These are phyloP conservation scores for Heliothis subflexa DNA, from an alignment of 1,140 invertebrate species.

Conservation along the genomic window DNA sequence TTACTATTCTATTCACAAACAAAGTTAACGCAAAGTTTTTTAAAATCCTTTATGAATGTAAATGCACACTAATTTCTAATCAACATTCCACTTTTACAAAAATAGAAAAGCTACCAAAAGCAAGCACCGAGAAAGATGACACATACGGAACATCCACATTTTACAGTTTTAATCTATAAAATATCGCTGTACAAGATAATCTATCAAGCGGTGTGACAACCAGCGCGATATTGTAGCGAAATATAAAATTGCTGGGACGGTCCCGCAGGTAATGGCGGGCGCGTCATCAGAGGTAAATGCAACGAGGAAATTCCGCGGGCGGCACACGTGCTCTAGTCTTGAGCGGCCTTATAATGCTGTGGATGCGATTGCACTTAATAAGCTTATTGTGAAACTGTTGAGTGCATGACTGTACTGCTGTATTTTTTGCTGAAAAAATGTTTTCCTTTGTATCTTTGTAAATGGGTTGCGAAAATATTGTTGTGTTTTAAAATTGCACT, in stretches of 20 bases:
- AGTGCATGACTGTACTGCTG: neutral
- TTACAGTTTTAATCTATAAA: slow-evolving; percentile 35
- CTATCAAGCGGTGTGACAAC: slow-evolving; percentile 48
- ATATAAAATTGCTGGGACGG: slow-evolving; percentile 55
- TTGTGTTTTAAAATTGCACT: no score
- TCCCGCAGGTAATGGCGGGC: slow-evolving; percentile 48
- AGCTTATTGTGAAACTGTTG: slow-evolving; percentile 26
- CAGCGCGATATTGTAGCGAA: slow-evolving; percentile 53
- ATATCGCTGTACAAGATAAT: slow-evolving; percentile 48
- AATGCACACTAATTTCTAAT: neutral
- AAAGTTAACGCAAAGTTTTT: no score
- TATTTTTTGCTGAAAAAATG: neutral
- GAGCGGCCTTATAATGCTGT: slow-evolving; percentile 36
- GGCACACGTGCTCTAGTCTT: slow-evolving; percentile 57
- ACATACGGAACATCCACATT: neutral
- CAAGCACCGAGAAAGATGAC: neutral
- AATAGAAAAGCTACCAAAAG: neutral
- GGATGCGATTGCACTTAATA: slow-evolving; percentile 46
- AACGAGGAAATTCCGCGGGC: slow-evolving; percentile 58
- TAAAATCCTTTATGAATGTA: no score
- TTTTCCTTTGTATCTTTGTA: neutral
- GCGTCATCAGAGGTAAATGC: slow-evolving; percentile 63
- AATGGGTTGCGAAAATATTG: no score
- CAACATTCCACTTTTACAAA: neutral
- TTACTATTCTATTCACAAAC: no score